Evolutionary conservation across 2,888 invertebrate genomes (phyloP).

Genomic region (Cerastis rubricosa): DNA sequence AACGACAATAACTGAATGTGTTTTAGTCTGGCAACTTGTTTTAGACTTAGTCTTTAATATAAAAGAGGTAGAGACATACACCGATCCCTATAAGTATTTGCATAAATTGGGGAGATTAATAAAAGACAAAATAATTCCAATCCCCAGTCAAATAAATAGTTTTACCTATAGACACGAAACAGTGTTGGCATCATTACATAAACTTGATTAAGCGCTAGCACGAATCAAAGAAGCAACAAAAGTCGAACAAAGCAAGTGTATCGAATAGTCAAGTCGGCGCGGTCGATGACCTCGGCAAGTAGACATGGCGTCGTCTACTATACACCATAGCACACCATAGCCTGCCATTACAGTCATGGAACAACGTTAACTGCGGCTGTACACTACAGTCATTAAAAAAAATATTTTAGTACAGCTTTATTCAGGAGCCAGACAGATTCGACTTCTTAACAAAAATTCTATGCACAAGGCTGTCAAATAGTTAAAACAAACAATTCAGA

Average conservation of each 20-base stretch:
- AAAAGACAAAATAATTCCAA: not conserved
- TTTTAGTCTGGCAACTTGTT: conserved; percentile 10
- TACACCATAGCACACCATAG: conserved; percentile 76
- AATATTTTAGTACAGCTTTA: conserved; percentile 23
- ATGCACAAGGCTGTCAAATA: conserved; percentile 2
- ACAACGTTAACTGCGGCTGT: conserved; percentile 41
- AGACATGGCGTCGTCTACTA: conserved; percentile 86
- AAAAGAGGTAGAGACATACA: conserved; percentile 1
- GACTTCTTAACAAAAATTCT: not conserved
- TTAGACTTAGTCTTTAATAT: not conserved
- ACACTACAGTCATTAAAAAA: conserved; percentile 35
- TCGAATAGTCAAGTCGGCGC: conserved; percentile 79
- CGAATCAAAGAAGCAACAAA: conserved; percentile 77
- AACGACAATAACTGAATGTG: not conserved
- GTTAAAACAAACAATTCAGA: conserved; percentile 24
- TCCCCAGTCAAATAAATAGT: conserved; percentile 4
- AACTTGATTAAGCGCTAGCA: conserved; percentile 71
- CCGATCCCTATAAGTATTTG: not conserved
- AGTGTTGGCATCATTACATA: conserved; percentile 63
- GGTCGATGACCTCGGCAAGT: conserved; percentile 81
- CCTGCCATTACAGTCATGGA: conserved; percentile 76
- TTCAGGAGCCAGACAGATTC: not conserved
- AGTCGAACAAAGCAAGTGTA: conserved; percentile 81
- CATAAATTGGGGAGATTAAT: conserved; percentile 5
- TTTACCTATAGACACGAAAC: conserved; percentile 32